Base-by-base conservation (phyloP, 2,113 vertebrate species). In the Saccopteryx bilineata region DNA sequence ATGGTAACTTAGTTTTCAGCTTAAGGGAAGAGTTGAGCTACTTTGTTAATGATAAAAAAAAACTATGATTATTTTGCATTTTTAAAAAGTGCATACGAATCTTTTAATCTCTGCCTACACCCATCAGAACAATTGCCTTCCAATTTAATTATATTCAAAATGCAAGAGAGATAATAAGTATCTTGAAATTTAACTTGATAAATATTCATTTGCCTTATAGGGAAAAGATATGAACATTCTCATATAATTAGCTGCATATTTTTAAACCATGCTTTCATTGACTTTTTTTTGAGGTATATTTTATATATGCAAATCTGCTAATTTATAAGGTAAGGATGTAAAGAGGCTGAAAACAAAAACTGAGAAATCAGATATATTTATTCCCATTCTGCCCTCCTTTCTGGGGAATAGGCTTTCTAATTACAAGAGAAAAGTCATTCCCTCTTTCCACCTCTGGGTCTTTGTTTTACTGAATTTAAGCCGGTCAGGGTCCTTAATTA, bases 161-260 rank as follows among this genome's bases (percentile, higher is more conserved):
- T 96, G 95, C 96, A 96, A 95, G 91, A 3, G 23, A 96, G 97
- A 97, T 97, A 97, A 98, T 95, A 96, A 97, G 81, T 96, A 96
- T 97, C 96, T 96, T 95, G 72, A 94, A 97, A 96, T 97, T 97
- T 97, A 97, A 97, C 97, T 97, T 98, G 96, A 98, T 98, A 98
- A 98, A 97, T 98, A 98, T 97, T 98, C 97, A 98, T 98, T 98
- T 98, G 96, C 96, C 97, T 98, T 98, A 97, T 97, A 98, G 97
- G 96, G 91, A 97, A 96, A 95, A 96, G 82, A 96, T 89, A 96
- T 87, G 97, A 98, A 95, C 95, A 96, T 96, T 95, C 95, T 98
- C 83, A 78, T 91, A 78, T 96, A 97, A 98, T 97, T 97, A 97
- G 94, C 88, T 97, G 96, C 85, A 94, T 97, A 97, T 97, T 97